Evolutionary conservation across 2,113 vertebrate genomes (phyloP), one percentile per base, ranked within the genome.

Genomic region (Actenoides hombroni): DNA sequence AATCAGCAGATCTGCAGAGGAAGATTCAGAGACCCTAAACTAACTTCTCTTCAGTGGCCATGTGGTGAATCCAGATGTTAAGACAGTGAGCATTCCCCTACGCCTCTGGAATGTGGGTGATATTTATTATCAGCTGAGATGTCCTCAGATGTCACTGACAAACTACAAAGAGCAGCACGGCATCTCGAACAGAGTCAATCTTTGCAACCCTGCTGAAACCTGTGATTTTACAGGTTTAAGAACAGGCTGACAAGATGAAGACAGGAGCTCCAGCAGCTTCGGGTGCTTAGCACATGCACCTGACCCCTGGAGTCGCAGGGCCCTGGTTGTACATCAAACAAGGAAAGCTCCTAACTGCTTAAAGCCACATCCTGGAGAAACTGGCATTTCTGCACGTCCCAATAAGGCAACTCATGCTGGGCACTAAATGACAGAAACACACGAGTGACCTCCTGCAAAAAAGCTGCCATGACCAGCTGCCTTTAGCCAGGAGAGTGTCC

Each of bases 371-470:
- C 77, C 40, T 6, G 5, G 28, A 57, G 59, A 40, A 75, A 87
- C 87, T 1, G 73, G 70, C 71, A 61, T 46, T 77, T 65, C 49
- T 74, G 28, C 63, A 86, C 56, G 56, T 68, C 78, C 61, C 46
- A 33, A 6, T 39, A 42, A 76, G 51, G 74, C 25, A 68, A 39
- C 46, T 89, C 70, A 51, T 2, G 16, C 65, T 64, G 87, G 57
- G 61, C 60, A 85, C 53, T 70, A 69, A 87, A 24, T 13, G 42
- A 92, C 51, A 86, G 64, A 77, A 82, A 64, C 2, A 12, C 53
- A 89, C 51, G 44, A 71, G 35, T 73, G 61, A 78, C 61, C 84
- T 86, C 40, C 68, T n/a, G 35, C 54, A 84, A 70, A 85, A 91
- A 42, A 60, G 61, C 61, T 6, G 10, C 28, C 73, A 28, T 0